These are phyloP conservation scores for Paraplagusia blochii DNA, from an alignment of 2,113 vertebrate genomes.

Conservation along the genomic window DNA sequence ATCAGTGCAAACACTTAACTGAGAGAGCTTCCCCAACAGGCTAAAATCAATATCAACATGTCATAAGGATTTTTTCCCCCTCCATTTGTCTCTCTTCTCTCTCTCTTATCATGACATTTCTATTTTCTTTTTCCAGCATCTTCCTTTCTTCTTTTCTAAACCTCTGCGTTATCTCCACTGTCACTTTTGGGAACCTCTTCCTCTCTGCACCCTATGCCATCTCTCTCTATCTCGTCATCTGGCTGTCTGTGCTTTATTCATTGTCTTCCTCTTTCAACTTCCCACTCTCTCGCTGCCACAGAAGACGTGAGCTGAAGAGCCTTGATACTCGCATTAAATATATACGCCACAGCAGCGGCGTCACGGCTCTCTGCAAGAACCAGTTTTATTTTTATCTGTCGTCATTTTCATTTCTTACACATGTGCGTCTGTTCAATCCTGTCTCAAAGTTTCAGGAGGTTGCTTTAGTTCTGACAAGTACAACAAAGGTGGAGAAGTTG, in stretches of 20 bases:
- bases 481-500: no score
- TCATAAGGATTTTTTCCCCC: slow-evolving; percentile 34
- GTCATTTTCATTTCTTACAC: no score
- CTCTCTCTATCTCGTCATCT: slow-evolving; percentile 28
- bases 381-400: no score
- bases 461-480: no score
- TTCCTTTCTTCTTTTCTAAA: slow-evolving; percentile 4
- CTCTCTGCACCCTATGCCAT: slow-evolving; percentile 1
- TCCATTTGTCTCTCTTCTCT: slow-evolving; percentile 27
- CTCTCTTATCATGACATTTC: slow-evolving; percentile 32
- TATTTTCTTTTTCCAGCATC: neutral
- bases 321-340: slow-evolving; percentile 21
- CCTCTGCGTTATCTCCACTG: slow-evolving; percentile 9
- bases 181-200: slow-evolving; percentile 25
- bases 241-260: slow-evolving; percentile 37
- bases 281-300: slow-evolving; percentile 3
- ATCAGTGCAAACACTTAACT: slow-evolving; percentile 52
- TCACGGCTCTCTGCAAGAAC: no score
- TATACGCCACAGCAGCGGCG: neutral
- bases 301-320: slow-evolving; percentile 1
- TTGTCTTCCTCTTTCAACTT: slow-evolving; percentile 24
- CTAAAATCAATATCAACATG: slow-evolving; percentile 47
- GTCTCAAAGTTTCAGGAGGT: no score
- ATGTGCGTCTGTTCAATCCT: no score
- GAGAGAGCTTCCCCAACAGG: slow-evolving; percentile 56